phyloP scores from a whole-genome alignment of 2,113 vertebrate species.

The Aepyceros melampus region DNA sequence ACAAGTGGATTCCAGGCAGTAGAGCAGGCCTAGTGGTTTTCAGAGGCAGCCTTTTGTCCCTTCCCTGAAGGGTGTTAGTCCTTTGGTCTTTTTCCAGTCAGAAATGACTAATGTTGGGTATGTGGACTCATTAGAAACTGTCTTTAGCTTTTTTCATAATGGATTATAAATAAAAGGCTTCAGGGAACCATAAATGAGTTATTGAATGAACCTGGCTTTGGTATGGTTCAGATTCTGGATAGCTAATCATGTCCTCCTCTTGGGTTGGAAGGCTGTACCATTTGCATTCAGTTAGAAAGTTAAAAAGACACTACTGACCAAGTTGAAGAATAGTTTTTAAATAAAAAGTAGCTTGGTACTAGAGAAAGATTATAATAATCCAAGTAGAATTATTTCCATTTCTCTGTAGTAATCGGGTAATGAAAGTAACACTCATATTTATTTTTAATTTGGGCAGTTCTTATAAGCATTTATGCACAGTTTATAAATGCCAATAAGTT shows the following conservation, averaged over 20 bases:
- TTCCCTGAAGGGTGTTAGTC: not conserved
- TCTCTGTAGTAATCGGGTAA: conserved; percentile 6
- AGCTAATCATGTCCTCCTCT: conserved; percentile 57
- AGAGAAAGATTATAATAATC: conserved; percentile 26
- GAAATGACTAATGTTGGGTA: conserved; percentile 46
- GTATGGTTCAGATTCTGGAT: conserved; percentile 40
- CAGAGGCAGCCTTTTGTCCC: conserved; percentile 8
- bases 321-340: conserved; percentile 24
- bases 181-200: conserved; percentile 41
- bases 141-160: conserved; percentile 50
- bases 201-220: conserved; percentile 40
- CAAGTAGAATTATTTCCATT: conserved; percentile 17
- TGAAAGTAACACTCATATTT: conserved; percentile 16
- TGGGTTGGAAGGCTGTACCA: conserved; percentile 16
- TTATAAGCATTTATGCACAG: not conserved
- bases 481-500: conserved; percentile 27
- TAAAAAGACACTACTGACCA: conserved; percentile 19
- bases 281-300: conserved; percentile 3
- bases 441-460: conserved; percentile 33
- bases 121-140: conserved; percentile 48
- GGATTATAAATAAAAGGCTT: conserved; percentile 61
- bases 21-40: conserved; percentile 5
- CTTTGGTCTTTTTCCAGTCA: conserved; percentile 35
- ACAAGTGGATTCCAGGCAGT: not conserved
- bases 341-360: conserved; percentile 21